phyloP scores from a whole-genome alignment of 2,797 vertebrate species.

The Crax fasciolata region DNA sequence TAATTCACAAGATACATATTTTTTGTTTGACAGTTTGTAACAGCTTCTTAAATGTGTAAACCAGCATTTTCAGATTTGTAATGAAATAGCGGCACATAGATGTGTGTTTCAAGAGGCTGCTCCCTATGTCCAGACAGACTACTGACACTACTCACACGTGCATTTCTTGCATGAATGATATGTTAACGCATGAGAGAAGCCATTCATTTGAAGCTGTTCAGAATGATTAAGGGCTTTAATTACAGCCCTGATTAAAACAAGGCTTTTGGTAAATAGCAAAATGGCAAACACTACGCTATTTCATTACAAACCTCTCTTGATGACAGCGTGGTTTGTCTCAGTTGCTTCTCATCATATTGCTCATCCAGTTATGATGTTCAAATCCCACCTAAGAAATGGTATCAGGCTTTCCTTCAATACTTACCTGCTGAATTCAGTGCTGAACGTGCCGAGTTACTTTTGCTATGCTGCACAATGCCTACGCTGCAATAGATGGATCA shows the following conservation, averaged over 20 bases:
- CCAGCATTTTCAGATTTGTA: slow-evolving; percentile 76
- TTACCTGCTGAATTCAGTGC: slow-evolving; percentile 39
- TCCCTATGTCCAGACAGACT: slow-evolving; percentile 66
- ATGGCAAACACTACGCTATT: slow-evolving; percentile 42
- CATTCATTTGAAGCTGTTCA: slow-evolving; percentile 72
- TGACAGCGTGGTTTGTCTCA: slow-evolving; percentile 1
- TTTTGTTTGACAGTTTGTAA: slow-evolving; percentile 46
- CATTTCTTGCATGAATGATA: slow-evolving; percentile 47
- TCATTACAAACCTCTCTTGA: slow-evolving; percentile 41
- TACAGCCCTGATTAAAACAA: slow-evolving; percentile 71
- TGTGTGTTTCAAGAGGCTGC: slow-evolving; percentile 72
- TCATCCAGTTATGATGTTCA: neutral
- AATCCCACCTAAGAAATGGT: slow-evolving; percentile 33
- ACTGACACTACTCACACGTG: slow-evolving; percentile 37
- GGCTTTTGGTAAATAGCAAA: slow-evolving; percentile 76
- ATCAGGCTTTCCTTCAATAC: neutral
- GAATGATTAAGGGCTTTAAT: slow-evolving; percentile 79
- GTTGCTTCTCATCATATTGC: neutral
- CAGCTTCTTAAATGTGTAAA: slow-evolving; percentile 79
- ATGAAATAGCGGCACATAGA: slow-evolving; percentile 66
- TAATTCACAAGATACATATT: slow-evolving; percentile 51
- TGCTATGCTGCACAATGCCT: neutral
- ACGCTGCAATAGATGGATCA: neutral
- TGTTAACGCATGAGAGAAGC: slow-evolving; percentile 69
- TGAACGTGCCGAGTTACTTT: slow-evolving; percentile 8